phyloP scores from a whole-genome alignment of 2,113 vertebrate species.

The Melanostigma gelatinosum region DNA sequence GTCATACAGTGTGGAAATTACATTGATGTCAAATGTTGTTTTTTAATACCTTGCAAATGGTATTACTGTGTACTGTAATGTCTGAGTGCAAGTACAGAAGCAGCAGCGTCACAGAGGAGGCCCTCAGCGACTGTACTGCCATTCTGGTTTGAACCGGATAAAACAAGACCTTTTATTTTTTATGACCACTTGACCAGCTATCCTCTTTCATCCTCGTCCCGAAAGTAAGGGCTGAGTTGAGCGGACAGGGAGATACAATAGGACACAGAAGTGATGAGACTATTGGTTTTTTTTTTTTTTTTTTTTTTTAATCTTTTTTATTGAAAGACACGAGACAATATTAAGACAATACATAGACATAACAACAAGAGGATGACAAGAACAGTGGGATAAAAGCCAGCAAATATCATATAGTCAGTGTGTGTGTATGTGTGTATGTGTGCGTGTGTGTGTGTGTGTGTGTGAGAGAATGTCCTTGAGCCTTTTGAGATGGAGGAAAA shows the following conservation, averaged over 20 bases:
- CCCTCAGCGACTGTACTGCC: conserved; percentile 9
- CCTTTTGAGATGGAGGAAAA: too few species aligned
- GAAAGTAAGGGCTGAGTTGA: not conserved
- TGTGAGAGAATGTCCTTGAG: too few species aligned
- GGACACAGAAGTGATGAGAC: not conserved
- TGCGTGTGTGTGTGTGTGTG: too few species aligned
- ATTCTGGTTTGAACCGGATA: conserved; percentile 65
- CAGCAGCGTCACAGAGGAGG: conserved; percentile 19
- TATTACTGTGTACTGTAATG: conserved; percentile 11
- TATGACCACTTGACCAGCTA: conserved; percentile 27
- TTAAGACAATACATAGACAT: too few species aligned
- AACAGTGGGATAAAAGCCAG: too few species aligned
- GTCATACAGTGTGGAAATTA: not conserved
- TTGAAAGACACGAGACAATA: too few species aligned
- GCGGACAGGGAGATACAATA: not conserved
- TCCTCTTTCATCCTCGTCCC: conserved; percentile 32
- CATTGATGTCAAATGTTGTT: conserved; percentile 14
- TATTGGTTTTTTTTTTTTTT: too few species aligned
- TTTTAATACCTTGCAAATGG: not conserved
- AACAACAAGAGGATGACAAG: too few species aligned
- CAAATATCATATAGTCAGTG: too few species aligned
- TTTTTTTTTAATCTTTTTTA: too few species aligned
- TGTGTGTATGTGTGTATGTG: too few species aligned
- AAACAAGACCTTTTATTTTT: conserved; percentile 51
- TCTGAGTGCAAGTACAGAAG: conserved; percentile 29